Conservation (phyloP, 2,888 invertebrate genomes). For the Dasysyrphus albostriatus region DNA sequence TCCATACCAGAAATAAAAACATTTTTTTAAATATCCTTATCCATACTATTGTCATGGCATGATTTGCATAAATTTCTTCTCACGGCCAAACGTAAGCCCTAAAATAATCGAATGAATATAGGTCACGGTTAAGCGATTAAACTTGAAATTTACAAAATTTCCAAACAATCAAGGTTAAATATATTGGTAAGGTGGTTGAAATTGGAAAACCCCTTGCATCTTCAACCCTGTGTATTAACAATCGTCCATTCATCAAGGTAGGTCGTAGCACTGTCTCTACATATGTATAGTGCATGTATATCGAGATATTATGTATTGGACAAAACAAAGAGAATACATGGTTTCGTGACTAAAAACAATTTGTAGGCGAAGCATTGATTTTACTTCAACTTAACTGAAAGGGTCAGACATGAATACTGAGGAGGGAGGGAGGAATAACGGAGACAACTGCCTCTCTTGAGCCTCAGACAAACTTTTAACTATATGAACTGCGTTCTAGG, state of each 20-base stretch:
- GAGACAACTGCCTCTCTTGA: too few relatives aligned
- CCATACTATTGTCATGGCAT: constrained; percentile 5
- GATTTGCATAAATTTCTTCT: constrained; percentile 62
- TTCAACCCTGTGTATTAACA: constrained; percentile 24
- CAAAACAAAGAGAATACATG: constrained; percentile 5
- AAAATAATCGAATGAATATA: constrained; percentile 63
- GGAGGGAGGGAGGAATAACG: neutral
- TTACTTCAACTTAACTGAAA: constrained; percentile 25
- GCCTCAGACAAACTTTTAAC: neutral
- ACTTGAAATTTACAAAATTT: constrained; percentile 65
- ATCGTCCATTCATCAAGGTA: constrained; percentile 29
- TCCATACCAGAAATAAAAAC: constrained; percentile 10
- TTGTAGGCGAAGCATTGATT: constrained; percentile 70
- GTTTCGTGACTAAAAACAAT: constrained; percentile 69
- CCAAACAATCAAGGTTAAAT: constrained; percentile 59
- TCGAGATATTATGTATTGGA: neutral
- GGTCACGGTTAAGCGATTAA: constrained; percentile 69
- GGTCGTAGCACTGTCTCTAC: constrained; percentile 21
- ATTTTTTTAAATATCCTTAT: constrained; percentile 33
- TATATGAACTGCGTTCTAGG: neutral
- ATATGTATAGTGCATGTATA: neutral
- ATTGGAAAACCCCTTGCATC: constrained; percentile 16
- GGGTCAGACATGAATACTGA: neutral
- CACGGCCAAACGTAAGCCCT: constrained; percentile 43
- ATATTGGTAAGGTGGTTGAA: constrained; percentile 31